These are phyloP conservation scores for Heteromyza rotundicornis DNA, from an alignment of 2,888 invertebrate species.

Conservation along the genomic window DNA sequence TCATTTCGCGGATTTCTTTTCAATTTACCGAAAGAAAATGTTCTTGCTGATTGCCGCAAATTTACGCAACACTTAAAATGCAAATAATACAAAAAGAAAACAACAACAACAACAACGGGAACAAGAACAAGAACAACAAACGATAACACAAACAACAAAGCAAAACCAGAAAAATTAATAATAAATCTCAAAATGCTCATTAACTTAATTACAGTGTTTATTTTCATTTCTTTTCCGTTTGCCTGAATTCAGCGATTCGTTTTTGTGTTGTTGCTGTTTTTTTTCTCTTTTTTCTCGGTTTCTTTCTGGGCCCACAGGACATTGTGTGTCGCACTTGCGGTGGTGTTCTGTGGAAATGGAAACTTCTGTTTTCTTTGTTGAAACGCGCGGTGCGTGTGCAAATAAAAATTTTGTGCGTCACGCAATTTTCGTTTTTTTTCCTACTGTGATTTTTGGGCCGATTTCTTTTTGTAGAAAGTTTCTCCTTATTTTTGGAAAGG, in stretches of 20 bases:
- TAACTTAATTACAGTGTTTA: slow-evolving; percentile 57
- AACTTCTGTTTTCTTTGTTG: not conserved
- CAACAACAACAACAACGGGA: slow-evolving; percentile 25
- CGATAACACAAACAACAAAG: slow-evolving; percentile 47
- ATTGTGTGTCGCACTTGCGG: slow-evolving; percentile 18
- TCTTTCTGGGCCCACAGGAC: slow-evolving; percentile 18
- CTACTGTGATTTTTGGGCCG: not conserved
- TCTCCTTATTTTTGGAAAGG: no score
- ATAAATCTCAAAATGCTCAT: slow-evolving; percentile 57
- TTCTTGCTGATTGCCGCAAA: slow-evolving; percentile 24
- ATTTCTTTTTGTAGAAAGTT: slow-evolving; percentile 7
- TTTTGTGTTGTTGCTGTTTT: no score
- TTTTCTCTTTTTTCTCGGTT: slow-evolving; percentile 18
- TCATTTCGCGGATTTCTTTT: no score
- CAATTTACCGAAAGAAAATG: no score
- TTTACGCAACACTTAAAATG: slow-evolving; percentile 41
- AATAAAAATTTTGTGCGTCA: slow-evolving; percentile 41
- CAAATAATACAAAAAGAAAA: no score
- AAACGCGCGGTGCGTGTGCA: slow-evolving; percentile 19
- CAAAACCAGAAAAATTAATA: slow-evolving; percentile 43
- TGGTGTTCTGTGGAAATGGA: slow-evolving; percentile 38
- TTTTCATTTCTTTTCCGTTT: slow-evolving; percentile 52
- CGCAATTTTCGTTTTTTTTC: slow-evolving; percentile 41
- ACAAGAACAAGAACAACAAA: slow-evolving; percentile 28
- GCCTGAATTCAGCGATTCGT: slow-evolving; percentile 15